Base-by-base conservation (phyloP, 2,888 invertebrate genomes). In the Drosophila mettleri region DNA sequence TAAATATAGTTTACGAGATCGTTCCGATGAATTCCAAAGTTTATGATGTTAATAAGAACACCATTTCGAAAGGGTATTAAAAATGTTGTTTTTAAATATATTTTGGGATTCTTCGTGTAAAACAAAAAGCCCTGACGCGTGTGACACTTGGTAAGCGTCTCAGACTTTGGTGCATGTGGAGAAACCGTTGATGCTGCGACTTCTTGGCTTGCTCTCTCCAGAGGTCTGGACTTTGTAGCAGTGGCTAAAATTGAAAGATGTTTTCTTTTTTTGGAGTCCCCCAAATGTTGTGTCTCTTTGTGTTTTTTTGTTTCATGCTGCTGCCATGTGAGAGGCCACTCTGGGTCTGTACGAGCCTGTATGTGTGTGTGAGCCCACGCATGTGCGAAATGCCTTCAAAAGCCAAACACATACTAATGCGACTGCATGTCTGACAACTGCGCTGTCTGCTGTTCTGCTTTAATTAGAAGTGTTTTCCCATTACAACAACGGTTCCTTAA, bases 401-500 rank as follows among this genome's bases (percentile, higher is more conserved):
- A 39, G 62, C 45, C 57, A 38, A 61, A 67, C 54, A 41, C 39
- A 27, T 27, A 53, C 39, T 36, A 55, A 41, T 33, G 48, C 31
- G 18, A 16, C 64, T 69, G 69, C 80, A 78, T 66, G 73, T 74
- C 86, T 45, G 75, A 61, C 86, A 80, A 80, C 73, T 71, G 71
- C 61, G 55, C 36, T 52, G 68, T 55, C 68, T 63, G 62, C 48
- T 51, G 61, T 52, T 41, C 59, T 48, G 79, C 80, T 61, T 82
- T 83, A 83, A 83, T 83, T 86, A 81, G 81, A 84, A 69, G 72
- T 72, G 69, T 71, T 69, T 76, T 65, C 46, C 52, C 69, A 52
- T 62, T 57, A 61, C 78, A 63, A 33, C 61, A 38, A 59, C 29
- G 45, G 38, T 63, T 73, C 48, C 33, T 33, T 22, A 31, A 20